These are phyloP conservation scores for Scatophagus argus DNA, from an alignment of 2,113 vertebrate genomes.

Conservation along the genomic window DNA sequence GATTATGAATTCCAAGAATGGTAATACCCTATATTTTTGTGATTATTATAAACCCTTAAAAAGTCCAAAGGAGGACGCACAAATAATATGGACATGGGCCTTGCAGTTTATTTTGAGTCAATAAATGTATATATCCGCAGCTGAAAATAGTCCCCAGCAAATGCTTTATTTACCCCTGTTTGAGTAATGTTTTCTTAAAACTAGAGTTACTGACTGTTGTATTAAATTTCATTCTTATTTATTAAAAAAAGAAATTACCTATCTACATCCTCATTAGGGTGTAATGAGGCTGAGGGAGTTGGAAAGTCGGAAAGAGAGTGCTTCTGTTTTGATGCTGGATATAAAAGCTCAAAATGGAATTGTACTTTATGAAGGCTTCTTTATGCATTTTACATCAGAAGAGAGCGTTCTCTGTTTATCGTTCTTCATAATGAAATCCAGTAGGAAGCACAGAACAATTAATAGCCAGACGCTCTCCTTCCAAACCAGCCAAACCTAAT, in stretches of 20 bases:
- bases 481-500: background rate
- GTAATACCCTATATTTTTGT: background rate
- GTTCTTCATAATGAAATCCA: background rate
- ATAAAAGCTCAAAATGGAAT: slow-evolving; percentile 22
- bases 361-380: slow-evolving; percentile 39
- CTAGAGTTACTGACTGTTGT: background rate
- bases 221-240: background rate
- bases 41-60: background rate
- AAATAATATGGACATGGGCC: background rate
- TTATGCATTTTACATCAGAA: slow-evolving; percentile 9
- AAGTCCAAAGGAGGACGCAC: background rate
- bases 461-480: background rate
- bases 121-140: background rate
- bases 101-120: slow-evolving; percentile 14
- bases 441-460: background rate
- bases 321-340: background rate
- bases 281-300: too few species aligned
- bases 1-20: background rate
- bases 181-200: background rate
- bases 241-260: background rate
- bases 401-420: background rate
- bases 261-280: background rate
- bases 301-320: background rate
- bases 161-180: background rate
- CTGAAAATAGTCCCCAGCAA: slow-evolving; percentile 11